phyloP scores from a whole-genome alignment of 2,113 vertebrate genomes.

The Psittacula cyanocephala region DNA sequence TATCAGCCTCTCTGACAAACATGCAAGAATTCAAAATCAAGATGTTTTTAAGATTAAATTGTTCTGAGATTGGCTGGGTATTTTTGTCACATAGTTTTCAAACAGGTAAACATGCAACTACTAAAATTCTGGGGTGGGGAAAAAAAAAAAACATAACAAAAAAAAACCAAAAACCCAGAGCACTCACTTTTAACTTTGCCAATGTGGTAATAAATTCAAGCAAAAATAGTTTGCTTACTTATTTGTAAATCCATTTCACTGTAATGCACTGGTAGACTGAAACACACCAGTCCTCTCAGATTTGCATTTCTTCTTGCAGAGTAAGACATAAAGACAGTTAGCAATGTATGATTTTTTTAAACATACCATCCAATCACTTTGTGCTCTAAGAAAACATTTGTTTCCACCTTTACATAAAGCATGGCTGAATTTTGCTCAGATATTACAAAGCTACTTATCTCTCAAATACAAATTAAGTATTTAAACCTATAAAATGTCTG shows the following conservation, averaged over 20 bases:
- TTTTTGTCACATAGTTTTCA: background rate
- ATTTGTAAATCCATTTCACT: background rate
- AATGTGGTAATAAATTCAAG: background rate
- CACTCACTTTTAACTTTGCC: background rate
- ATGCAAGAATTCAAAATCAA: background rate
- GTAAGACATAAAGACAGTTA: background rate
- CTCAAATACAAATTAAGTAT: background rate
- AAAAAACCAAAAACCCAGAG: background rate
- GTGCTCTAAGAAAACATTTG: background rate
- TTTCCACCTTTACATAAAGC: background rate
- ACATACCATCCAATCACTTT: background rate
- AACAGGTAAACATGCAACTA: background rate
- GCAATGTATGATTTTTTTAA: background rate
- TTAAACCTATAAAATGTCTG: background rate
- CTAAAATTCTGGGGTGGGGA: background rate
- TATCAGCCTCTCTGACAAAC: background rate
- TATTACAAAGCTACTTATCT: background rate
- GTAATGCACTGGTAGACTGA: background rate
- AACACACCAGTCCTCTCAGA: background rate
- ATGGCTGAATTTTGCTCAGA: background rate
- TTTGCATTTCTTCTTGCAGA: background rate
- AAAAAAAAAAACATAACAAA: background rate
- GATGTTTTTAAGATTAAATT: background rate
- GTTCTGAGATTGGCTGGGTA: background rate
- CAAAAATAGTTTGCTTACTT: background rate